Percentiles rank a stretch among this genome's conserved stretches.
Evolutionary conservation across 2,888 invertebrate genomes (phyloP).

Genomic region (Lasioglossum oenotherae): DNA sequence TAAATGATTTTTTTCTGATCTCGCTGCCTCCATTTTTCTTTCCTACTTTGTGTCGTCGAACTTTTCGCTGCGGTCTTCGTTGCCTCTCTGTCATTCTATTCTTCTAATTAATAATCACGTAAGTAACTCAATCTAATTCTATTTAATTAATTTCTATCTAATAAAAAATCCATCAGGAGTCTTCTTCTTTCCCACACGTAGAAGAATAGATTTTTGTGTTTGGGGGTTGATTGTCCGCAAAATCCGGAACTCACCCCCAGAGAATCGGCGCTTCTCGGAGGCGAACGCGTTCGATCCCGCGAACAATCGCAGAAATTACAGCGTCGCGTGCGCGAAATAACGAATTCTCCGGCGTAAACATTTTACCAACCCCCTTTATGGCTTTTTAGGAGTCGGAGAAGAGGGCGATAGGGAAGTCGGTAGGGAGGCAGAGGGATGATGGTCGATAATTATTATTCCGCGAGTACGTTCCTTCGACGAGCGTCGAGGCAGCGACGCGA

Average conservation of each 20-base stretch:
- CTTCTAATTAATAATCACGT: too few relatives aligned
- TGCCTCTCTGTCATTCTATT: not conserved
- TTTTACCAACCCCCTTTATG: not conserved
- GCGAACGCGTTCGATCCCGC: not conserved
- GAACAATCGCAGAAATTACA: not conserved
- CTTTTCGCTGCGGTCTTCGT: not conserved
- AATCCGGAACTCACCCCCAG: not conserved
- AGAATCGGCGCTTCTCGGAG: not conserved
- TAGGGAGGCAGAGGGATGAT: not conserved
- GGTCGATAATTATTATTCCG: slow-evolving; percentile 47
- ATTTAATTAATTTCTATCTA: not conserved
- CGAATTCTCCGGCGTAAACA: slow-evolving; percentile 15
- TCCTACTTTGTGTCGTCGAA: not conserved
- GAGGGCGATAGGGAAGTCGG: not conserved
- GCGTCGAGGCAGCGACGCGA: slow-evolving; percentile 22
- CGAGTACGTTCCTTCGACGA: slow-evolving; percentile 17
- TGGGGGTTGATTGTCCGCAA: not conserved
- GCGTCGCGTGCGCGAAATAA: slow-evolving; percentile 7
- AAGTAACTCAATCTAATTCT: too few relatives aligned
- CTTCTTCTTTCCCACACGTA: not conserved
- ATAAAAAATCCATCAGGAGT: not conserved
- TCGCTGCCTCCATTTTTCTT: not conserved
- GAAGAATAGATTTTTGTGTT: not conserved
- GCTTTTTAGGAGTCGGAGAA: not conserved
- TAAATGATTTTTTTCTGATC: slow-evolving; percentile 6